phyloP scores from a whole-genome alignment of 2,797 vertebrate species.

The Triplophysa bombifrons region DNA sequence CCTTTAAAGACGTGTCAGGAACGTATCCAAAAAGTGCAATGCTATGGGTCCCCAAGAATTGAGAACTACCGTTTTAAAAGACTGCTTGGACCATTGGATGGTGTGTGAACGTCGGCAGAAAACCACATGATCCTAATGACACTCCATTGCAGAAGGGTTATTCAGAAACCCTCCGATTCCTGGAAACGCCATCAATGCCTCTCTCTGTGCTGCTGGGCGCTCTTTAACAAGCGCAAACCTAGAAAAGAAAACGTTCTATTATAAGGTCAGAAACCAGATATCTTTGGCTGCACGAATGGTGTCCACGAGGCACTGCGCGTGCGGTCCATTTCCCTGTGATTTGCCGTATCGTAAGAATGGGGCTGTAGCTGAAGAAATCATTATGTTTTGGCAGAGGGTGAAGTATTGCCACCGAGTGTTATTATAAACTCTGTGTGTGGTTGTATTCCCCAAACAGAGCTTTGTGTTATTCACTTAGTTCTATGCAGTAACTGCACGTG shows the following conservation, averaged over 20 bases:
- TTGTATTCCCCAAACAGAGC: constrained; percentile 48
- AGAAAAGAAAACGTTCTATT: constrained; percentile 74
- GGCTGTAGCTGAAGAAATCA: constrained; percentile 28
- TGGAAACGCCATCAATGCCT: constrained; percentile 77
- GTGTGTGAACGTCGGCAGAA: constrained; percentile 1
- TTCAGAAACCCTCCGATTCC: constrained; percentile 74
- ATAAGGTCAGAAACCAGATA: constrained; percentile 79
- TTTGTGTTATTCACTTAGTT: constrained; percentile 46
- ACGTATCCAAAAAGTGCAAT: not conserved
- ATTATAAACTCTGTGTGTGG: constrained; percentile 54
- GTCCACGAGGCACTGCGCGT: constrained; percentile 46
- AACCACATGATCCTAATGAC: constrained; percentile 63
- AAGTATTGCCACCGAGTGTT: constrained; percentile 67
- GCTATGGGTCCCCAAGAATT: not conserved
- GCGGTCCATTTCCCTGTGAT: constrained; percentile 6
- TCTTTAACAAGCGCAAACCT: constrained; percentile 66
- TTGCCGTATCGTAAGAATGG: constrained; percentile 47
- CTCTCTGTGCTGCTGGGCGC: constrained; percentile 58
- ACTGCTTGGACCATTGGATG: not conserved
- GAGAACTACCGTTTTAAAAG: not conserved
- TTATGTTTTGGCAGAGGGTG: constrained; percentile 58
- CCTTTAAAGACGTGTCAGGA: not conserved
- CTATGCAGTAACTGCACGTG: constrained; percentile 25
- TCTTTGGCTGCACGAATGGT: constrained; percentile 53
- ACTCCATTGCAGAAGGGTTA: constrained; percentile 56